Percentiles rank a stretch among this genome's conserved stretches.
phyloP scores from a whole-genome alignment of 2,113 vertebrate species.

The Jacana jacana region DNA sequence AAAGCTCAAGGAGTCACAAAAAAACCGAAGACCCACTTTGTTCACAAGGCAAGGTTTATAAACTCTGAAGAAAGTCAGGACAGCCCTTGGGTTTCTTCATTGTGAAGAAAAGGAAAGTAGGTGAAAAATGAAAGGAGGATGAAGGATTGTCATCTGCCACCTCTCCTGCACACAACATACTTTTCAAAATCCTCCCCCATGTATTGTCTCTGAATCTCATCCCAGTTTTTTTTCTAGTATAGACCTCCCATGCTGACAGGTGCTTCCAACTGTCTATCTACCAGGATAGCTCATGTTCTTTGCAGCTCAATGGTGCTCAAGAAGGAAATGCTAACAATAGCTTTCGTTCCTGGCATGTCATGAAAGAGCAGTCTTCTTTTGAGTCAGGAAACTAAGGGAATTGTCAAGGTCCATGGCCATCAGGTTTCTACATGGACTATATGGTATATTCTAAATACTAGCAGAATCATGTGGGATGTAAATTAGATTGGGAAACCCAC shows the following conservation, averaged over 20 bases:
- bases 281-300: not conserved
- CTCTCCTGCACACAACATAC: not conserved
- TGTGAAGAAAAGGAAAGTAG: not conserved
- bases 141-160: not conserved
- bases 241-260: not conserved
- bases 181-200: not conserved
- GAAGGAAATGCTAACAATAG: not conserved
- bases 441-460: not conserved
- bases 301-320: not conserved
- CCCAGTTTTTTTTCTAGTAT: not conserved
- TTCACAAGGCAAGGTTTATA: rapidly evolving
- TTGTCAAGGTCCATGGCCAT: not conserved
- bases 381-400: not conserved
- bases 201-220: not conserved
- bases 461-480: not conserved
- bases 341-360: not conserved
- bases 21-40: not conserved
- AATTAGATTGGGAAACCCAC: not conserved
- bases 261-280: not conserved
- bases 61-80: not conserved
- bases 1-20: not conserved
- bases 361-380: not conserved
- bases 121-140: not conserved
- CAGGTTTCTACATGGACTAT: not conserved
- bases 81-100: not conserved